Conservation (phyloP, 2,888 invertebrate genomes). For the Nysson spinosus region DNA sequence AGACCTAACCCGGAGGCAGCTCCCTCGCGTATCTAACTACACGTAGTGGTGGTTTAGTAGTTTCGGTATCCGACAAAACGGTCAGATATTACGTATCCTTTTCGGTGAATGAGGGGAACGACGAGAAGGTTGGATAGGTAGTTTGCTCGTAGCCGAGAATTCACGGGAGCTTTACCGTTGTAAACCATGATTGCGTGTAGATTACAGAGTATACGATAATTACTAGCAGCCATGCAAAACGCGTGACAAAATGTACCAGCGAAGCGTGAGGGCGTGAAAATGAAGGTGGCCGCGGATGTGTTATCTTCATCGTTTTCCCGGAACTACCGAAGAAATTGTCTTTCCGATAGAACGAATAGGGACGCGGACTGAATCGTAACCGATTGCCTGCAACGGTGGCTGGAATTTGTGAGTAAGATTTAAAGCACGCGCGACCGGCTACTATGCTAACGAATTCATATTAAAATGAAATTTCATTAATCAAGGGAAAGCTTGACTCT, state of each 20-base stretch:
- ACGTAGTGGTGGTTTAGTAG: conserved; percentile 35
- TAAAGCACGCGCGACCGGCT: too few species aligned
- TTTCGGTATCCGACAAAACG: conserved; percentile 58
- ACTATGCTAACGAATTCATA: too few species aligned
- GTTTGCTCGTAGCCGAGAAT: conserved; percentile 56
- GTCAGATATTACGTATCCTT: conserved; percentile 58
- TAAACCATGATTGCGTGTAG: conserved; percentile 74
- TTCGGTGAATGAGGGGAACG: conserved; percentile 37
- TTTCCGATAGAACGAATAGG: neutral
- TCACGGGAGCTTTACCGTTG: conserved; percentile 60
- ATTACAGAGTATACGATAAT: conserved; percentile 74
- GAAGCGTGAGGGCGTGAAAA: conserved; percentile 44
- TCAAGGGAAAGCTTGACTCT: too few species aligned
- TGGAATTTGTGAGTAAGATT: too few species aligned
- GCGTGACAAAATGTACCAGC: conserved; percentile 61
- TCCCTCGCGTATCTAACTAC: conserved; percentile 55
- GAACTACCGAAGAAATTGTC: conserved; percentile 36
- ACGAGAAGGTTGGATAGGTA: conserved; percentile 20
- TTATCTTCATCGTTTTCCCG: conserved; percentile 37
- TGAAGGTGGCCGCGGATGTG: conserved; percentile 35
- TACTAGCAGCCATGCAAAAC: conserved; percentile 69
- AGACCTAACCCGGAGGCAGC: too few species aligned
- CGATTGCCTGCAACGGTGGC: too few species aligned
- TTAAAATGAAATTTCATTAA: too few species aligned
- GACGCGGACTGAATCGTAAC: too few species aligned